Evolutionary conservation across 1,140 invertebrate genomes (phyloP).

Genomic region (Hycleus phaleratus): DNA sequence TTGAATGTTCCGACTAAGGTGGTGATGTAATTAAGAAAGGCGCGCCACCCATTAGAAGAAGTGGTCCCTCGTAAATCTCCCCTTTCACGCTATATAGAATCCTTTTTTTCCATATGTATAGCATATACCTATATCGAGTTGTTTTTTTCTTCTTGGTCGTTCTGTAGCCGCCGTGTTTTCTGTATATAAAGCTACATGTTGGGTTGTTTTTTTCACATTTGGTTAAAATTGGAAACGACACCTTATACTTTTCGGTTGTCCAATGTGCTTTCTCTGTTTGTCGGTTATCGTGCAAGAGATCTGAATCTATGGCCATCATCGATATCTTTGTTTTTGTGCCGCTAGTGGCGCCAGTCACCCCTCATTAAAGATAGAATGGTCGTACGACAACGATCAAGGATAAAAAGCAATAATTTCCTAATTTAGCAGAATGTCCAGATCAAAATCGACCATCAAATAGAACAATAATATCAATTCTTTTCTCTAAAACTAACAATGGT

Average conservation of each 20-base stretch:
- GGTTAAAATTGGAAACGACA: constrained; percentile 17
- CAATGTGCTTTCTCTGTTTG: constrained; percentile 32
- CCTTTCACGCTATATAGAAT: constrained; percentile 25
- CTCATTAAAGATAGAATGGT: constrained; percentile 17
- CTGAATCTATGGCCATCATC: constrained; percentile 31
- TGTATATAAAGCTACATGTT: not conserved
- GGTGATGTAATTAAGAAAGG: constrained; percentile 38
- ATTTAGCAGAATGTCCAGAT: not conserved
- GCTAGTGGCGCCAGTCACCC: constrained; percentile 28
- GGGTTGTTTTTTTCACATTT: constrained; percentile 10
- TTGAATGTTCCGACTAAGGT: constrained; percentile 37
- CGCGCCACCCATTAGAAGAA: constrained; percentile 37
- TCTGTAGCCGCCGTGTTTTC: too few relatives aligned
- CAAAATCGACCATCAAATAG: too few relatives aligned
- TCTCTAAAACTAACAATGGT: too few relatives aligned
- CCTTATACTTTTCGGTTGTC: constrained; percentile 29
- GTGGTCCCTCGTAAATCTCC: constrained; percentile 36
- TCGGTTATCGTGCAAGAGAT: constrained; percentile 31
- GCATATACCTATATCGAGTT: not conserved
- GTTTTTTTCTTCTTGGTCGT: not conserved
- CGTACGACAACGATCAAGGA: too few relatives aligned
- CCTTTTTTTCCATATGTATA: constrained; percentile 21
- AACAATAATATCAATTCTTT: too few relatives aligned
- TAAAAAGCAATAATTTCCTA: constrained; percentile 11
- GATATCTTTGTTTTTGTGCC: constrained; percentile 31